Evolutionary conservation across 2,888 invertebrate species (phyloP).

Genomic region (Melolontha melolontha): DNA sequence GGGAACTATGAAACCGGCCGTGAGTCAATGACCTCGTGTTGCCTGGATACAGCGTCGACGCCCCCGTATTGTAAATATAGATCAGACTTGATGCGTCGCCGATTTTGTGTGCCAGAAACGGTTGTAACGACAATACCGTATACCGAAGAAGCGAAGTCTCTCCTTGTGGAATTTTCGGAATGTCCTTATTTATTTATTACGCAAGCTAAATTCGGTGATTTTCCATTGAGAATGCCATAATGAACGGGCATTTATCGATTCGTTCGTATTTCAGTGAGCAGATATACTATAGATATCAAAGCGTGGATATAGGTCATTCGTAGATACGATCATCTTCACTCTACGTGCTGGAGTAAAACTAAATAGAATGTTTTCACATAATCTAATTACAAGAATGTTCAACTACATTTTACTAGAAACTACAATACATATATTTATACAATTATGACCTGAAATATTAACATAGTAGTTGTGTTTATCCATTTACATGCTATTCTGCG

Average conservation of each 20-base stretch:
- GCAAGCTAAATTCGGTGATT: neutral
- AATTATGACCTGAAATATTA: too few species aligned
- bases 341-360: too few species aligned
- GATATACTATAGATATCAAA: too few species aligned
- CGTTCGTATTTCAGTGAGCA: neutral
- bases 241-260: neutral
- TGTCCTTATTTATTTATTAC: neutral
- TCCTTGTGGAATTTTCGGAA: slow-evolving; percentile 6
- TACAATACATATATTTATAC: too few species aligned
- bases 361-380: too few species aligned
- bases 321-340: too few species aligned
- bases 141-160: neutral
- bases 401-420: too few species aligned
- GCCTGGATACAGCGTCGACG: slow-evolving; percentile 50
- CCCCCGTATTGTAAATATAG: slow-evolving; percentile 50
- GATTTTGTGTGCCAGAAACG: slow-evolving; percentile 21
- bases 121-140: neutral
- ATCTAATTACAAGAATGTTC: too few species aligned
- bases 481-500: too few species aligned
- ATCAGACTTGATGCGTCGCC: slow-evolving; percentile 46
- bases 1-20: slow-evolving; percentile 41
- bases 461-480: too few species aligned
- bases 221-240: neutral
- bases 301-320: too few species aligned
- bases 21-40: slow-evolving; percentile 51